phyloP scores from a whole-genome alignment of 2,113 vertebrate genomes.

The Leucopsar rothschildi region DNA sequence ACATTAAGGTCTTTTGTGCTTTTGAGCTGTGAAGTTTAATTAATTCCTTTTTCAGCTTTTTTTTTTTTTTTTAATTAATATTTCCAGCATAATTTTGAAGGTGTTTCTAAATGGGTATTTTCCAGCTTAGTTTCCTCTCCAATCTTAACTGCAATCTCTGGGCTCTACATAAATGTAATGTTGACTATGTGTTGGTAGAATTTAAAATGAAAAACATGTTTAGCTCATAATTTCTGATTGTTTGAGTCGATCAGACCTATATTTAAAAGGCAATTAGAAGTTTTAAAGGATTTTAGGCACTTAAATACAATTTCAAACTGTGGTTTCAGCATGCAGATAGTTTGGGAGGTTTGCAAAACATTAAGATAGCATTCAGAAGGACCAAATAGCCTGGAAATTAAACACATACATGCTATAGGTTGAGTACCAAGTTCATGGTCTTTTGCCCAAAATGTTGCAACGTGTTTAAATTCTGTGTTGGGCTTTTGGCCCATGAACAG shows the following conservation, averaged over 20 bases:
- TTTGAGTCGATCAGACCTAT: neutral
- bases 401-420: neutral
- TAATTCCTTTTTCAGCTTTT: neutral
- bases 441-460: neutral
- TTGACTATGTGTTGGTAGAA: neutral
- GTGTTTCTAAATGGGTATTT: neutral
- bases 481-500: neutral
- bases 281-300: neutral
- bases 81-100: neutral
- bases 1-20: neutral
- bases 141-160: neutral
- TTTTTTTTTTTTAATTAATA: neutral
- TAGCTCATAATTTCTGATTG: neutral
- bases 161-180: rapidly evolving
- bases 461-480: neutral
- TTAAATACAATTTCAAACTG: neutral
- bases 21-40: neutral
- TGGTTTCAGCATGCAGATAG: neutral
- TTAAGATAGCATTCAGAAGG: neutral
- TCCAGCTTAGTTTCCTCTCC: neutral
- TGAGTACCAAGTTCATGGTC: neutral
- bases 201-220: neutral
- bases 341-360: neutral
- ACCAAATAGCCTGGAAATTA: neutral
- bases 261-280: neutral